Evolutionary conservation across 2,888 invertebrate genomes (phyloP), one percentile per base, ranked within the genome.

Genomic region (Schizaphis graminum): DNA sequence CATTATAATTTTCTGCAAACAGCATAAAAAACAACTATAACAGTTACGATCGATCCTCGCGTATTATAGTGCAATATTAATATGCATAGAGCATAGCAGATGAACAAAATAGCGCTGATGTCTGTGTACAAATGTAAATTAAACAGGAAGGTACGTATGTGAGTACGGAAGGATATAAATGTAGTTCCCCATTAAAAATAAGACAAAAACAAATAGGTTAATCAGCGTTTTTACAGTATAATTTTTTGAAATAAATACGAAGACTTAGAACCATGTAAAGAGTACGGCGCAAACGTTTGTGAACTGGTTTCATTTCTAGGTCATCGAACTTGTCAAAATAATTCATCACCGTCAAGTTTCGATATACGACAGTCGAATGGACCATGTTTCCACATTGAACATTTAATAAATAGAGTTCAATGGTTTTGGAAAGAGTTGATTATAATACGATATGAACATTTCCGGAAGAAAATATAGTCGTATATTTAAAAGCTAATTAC

Each of bases 251-350:
- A 77, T 35, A 35, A 21, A 35, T 77, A 1, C 8, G 21, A 67
- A 67, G n/a, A n/a, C 13, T 67, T n/a, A 67, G 35, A 77, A 77
- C 77, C 35, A 21, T 35, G 35, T 21, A 7, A 35, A 35, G 57
- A 77, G 77, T 35, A 21, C 21, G 7, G 7, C 8, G 77, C 7
- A 21, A 77, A 35, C 35, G 8, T 77, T 21, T 77, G 35, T 24
- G 49, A 91, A 91, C 91, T 91, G 56, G 85, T 86, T 91, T 91
- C 5, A 13, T 91, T 86, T 86, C 85, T 86, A 91, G 91, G 86
- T 86, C 57, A 86, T 57, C 57, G 91, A n/a, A 91, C 85, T 91
- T 86, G 24, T 57, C 44, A 86, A 91, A 49, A 44, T 61, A 49
- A 86, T 61, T 57, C 44, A 28, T 28, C 57, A 89, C 24, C 13